phyloP scores from a whole-genome alignment of 2,888 invertebrate species.

The Cephus nigrinus region DNA sequence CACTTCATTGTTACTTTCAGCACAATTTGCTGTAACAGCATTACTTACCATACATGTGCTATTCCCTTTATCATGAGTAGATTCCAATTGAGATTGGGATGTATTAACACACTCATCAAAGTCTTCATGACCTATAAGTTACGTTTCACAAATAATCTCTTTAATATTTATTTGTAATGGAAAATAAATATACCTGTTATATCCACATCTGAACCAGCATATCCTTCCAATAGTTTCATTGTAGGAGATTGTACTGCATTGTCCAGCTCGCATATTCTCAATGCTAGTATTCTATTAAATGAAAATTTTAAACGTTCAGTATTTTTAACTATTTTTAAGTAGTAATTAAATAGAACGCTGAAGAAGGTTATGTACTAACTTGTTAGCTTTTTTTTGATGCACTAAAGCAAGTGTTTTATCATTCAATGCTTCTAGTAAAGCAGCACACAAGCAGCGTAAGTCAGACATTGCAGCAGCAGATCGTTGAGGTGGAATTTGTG shows the following conservation, averaged over 20 bases:
- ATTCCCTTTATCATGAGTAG: neutral
- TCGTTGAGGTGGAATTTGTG: conserved; percentile 69
- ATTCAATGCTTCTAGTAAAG: conserved; percentile 84
- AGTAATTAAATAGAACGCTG: no score
- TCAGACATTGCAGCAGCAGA: conserved; percentile 79
- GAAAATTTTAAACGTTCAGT: conserved; percentile 12
- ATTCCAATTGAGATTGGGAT: neutral
- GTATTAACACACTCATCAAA: neutral
- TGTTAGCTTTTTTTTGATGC: conserved; percentile 88
- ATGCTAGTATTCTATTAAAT: conserved; percentile 78
- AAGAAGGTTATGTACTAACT: conserved; percentile 34
- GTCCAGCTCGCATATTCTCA: conserved; percentile 84
- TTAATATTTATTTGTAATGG: neutral
- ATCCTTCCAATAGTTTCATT: conserved; percentile 75
- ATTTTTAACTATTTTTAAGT: neutral
- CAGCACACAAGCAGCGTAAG: conserved; percentile 80
- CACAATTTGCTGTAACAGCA: neutral
- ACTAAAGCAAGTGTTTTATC: conserved; percentile 86
- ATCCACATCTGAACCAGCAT: conserved; percentile 69
- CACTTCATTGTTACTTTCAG: neutral
- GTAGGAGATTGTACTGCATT: conserved; percentile 79
- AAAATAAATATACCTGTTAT: conserved; percentile 10
- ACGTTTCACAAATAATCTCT: no score
- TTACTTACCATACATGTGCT: neutral
- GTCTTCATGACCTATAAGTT: neutral